phyloP scores from a whole-genome alignment of 2,888 invertebrate species.

The Cyclophora albipunctata region DNA sequence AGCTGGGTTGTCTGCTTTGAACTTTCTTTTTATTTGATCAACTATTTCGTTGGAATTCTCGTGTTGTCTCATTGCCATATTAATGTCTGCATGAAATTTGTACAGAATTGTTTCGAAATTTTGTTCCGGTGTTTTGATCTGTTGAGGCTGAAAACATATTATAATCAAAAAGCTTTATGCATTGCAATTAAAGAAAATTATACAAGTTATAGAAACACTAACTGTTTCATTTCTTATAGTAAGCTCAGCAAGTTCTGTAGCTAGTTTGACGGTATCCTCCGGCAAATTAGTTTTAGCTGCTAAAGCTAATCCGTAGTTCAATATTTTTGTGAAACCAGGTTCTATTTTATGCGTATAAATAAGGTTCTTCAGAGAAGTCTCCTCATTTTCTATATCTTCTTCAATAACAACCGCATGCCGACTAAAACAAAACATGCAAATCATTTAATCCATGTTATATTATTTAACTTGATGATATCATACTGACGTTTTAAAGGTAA shows the following conservation, averaged over 20 bases:
- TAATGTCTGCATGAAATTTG: constrained; percentile 48
- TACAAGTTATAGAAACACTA: constrained; percentile 1
- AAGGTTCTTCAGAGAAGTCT: constrained; percentile 48
- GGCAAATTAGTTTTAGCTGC: constrained; percentile 78
- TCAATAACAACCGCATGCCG: constrained; percentile 56
- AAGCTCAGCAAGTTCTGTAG: constrained; percentile 61
- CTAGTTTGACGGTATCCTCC: constrained; percentile 66
- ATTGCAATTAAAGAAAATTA: neutral
- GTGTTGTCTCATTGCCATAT: constrained; percentile 38
- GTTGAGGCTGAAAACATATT: constrained; percentile 36
- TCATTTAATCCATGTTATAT: no score
- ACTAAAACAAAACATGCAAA: constrained; percentile 26
- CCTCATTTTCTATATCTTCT: constrained; percentile 33
- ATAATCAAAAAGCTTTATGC: neutral
- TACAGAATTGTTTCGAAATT: constrained; percentile 44
- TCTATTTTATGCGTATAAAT: constrained; percentile 79
- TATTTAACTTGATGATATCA: no score
- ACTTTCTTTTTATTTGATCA: constrained; percentile 36
- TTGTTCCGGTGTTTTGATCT: constrained; percentile 29
- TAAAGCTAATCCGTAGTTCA: constrained; percentile 80
- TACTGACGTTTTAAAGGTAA: no score
- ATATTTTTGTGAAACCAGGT: constrained; percentile 74
- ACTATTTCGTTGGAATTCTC: constrained; percentile 24
- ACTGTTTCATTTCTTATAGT: constrained; percentile 53
- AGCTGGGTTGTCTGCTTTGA: constrained; percentile 43